A percentile compares a stretch with the other conserved stretches of the same genome.
phyloP scores from a whole-genome alignment of 2,888 invertebrate genomes.

The Agrochola lota region DNA sequence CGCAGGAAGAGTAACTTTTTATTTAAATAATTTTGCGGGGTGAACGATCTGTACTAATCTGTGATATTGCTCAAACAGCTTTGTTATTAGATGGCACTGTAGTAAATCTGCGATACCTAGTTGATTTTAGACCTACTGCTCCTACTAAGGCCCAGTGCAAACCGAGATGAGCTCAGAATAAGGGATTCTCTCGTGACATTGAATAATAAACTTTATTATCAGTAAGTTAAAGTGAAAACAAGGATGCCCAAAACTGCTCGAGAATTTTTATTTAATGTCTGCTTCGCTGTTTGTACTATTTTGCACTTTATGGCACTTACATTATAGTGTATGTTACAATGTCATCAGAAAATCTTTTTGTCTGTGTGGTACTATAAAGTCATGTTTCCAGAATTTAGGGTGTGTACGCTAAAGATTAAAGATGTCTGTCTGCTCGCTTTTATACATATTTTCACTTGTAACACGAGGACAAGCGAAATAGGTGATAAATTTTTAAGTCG shows the following conservation, averaged over 20 bases:
- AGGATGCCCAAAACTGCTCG: too few species aligned
- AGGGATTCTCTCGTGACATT: neutral
- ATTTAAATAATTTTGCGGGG: too few species aligned
- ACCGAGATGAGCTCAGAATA: neutral
- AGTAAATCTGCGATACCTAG: neutral
- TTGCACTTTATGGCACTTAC: neutral
- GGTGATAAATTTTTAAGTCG: constrained; percentile 65
- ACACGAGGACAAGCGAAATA: constrained; percentile 66
- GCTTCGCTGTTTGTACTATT: neutral
- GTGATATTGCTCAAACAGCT: constrained; percentile 26
- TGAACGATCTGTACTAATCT: too few species aligned
- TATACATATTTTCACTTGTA: constrained; percentile 68
- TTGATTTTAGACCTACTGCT: neutral
- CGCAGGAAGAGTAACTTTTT: too few species aligned
- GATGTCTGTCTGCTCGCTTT: constrained; percentile 65
- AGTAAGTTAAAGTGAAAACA: neutral
- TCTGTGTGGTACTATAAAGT: neutral
- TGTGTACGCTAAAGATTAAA: constrained; percentile 42
- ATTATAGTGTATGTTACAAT: neutral
- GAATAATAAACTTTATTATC: constrained; percentile 7
- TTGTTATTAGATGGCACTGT: neutral
- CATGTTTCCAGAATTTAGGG: constrained; percentile 53
- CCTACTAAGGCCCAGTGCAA: neutral
- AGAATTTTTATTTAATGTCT: neutral
- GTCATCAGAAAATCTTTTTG: neutral